Conservation (phyloP, 2,113 vertebrate species). For the Oxyruncus cristatus region DNA sequence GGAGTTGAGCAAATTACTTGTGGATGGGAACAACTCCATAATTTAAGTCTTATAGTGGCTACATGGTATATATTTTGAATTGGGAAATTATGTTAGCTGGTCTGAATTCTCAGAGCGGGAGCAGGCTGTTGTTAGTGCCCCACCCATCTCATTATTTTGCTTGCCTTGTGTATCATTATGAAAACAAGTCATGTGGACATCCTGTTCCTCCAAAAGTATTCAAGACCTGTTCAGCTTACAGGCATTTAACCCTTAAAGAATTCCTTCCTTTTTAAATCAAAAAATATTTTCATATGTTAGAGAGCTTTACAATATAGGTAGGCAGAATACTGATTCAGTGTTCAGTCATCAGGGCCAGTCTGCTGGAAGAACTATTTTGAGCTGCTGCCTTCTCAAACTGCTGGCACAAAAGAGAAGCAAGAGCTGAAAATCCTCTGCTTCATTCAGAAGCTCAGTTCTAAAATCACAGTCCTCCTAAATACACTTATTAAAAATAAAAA, state of each 20-base stretch:
- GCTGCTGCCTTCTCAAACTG: neutral
- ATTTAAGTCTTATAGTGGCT: neutral
- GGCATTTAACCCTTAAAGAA: neutral
- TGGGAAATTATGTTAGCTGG: neutral
- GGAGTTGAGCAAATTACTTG: neutral
- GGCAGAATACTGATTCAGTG: neutral
- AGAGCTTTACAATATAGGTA: neutral
- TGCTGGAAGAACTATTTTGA: neutral
- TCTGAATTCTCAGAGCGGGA: neutral
- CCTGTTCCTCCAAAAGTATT: neutral
- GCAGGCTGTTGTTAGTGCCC: neutral
- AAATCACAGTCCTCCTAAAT: neutral
- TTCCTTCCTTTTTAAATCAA: neutral
- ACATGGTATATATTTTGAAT: neutral
- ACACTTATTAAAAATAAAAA: neutral
- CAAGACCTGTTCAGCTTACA: neutral
- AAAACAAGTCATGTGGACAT: neutral
- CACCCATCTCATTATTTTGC: neutral
- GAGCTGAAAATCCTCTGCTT: neutral
- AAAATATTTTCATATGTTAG: neutral
- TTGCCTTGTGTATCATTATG: neutral
- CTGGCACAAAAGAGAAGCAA: neutral
- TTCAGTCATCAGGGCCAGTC: neutral
- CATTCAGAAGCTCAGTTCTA: neutral
- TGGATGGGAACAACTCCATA: neutral